These are phyloP conservation scores for Hystrix brachyura DNA, from an alignment of 2,113 vertebrate species.

Conservation along the genomic window DNA sequence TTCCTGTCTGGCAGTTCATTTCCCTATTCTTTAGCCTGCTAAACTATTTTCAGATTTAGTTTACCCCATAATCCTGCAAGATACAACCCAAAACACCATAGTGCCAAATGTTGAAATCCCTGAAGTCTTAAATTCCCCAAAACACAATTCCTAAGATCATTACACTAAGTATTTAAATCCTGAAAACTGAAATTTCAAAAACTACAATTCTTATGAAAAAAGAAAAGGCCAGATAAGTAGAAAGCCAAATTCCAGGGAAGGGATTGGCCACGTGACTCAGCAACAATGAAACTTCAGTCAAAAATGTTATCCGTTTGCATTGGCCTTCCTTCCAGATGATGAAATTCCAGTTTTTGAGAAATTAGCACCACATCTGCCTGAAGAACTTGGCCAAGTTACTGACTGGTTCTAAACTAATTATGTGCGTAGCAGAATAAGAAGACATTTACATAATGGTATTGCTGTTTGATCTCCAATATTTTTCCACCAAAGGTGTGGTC, in stretches of 20 bases:
- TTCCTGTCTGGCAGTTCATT: neutral
- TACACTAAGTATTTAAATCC: neutral
- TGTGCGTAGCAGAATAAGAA: neutral
- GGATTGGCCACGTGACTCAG: neutral
- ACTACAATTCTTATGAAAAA: neutral
- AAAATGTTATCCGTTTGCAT: neutral
- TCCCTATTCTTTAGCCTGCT: neutral
- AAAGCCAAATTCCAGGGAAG: neutral
- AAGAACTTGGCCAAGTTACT: neutral
- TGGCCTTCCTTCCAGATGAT: neutral
- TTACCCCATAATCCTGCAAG: neutral
- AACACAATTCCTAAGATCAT: neutral
- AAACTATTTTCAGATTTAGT: slow-evolving; percentile 16
- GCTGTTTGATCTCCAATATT: neutral
- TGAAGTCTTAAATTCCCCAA: neutral
- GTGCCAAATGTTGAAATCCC: neutral
- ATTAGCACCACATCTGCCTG: neutral
- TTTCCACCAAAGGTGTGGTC: neutral
- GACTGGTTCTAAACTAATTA: neutral
- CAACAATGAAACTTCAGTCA: neutral
- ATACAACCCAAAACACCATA: neutral
- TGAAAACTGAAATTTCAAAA: neutral
- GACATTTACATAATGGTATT: neutral
- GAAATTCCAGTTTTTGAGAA: neutral
- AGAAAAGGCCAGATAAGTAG: neutral